phyloP scores from a whole-genome alignment of 2,113 vertebrate genomes.

The Scomber scombrus region DNA sequence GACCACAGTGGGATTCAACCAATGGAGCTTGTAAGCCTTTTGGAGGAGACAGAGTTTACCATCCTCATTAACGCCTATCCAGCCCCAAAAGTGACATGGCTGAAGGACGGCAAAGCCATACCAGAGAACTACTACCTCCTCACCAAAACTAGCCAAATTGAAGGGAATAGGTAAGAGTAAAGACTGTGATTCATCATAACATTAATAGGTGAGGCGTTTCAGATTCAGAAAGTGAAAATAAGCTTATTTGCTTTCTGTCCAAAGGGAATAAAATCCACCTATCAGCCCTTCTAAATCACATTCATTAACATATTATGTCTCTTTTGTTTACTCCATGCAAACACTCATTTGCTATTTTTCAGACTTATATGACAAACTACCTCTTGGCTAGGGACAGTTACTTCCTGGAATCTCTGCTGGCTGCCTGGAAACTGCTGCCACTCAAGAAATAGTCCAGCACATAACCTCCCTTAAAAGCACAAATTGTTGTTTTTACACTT shows the following conservation, averaged over 20 bases:
- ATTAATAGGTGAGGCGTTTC: no score
- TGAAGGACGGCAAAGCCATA: slow-evolving; percentile 88
- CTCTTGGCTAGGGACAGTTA: not conserved
- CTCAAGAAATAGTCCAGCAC: not conserved
- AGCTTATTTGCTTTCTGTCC: not conserved
- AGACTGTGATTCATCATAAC: not conserved
- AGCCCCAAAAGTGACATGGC: slow-evolving; percentile 90
- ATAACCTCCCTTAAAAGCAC: not conserved
- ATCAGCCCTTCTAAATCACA: not conserved
- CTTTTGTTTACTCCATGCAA: not conserved
- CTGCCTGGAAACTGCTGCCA: no score
- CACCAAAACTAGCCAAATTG: slow-evolving; percentile 83
- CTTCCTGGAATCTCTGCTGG: not conserved
- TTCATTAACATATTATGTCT: not conserved
- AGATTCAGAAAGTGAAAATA: not conserved
- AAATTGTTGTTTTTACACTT: not conserved
- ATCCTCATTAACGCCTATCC: slow-evolving; percentile 91
- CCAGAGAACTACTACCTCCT: slow-evolving; percentile 88
- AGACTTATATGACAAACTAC: not conserved
- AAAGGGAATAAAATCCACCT: not conserved
- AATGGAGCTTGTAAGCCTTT: slow-evolving; percentile 87
- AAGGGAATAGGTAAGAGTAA: slow-evolving; percentile 88
- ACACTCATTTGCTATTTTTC: no score
- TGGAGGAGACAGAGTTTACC: slow-evolving; percentile 91
- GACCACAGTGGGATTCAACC: slow-evolving; percentile 88